Evolutionary conservation across 2,888 invertebrate genomes (phyloP), one percentile per base, ranked within the genome.

Genomic region (Ecdyonurus torrentis): DNA sequence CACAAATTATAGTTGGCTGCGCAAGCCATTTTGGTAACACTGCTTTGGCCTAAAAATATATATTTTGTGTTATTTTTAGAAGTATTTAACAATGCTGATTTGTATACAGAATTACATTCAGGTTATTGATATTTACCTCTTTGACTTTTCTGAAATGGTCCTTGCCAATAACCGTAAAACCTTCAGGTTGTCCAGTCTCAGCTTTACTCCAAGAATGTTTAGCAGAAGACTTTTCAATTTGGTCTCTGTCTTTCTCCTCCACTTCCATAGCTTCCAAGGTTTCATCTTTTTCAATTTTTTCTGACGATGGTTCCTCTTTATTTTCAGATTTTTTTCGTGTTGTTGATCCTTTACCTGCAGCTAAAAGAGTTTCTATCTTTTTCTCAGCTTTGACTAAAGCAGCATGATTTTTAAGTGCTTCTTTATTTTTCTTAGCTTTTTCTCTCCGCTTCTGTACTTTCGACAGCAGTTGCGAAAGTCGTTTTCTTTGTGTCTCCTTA

Each of bases 11-110:
- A 55, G 83, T 82, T 2, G 96, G 91, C 71, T 89, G 81, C 1
- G 88, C 82, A 50, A 97, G 74, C 96, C 96, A 97, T 67, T 86
- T 79, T 1, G 96, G 95, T 59, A 96, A 75, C 3, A 91, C 83
- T 73, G 91, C 78, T 70, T 85, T 82, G 0, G 90, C 85, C 71
- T 76, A 64, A 5, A 55, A 55, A 20, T 18, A n/a, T n/a, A n/a
- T n/a, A n/a, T n/a, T n/a, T n/a, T n/a, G n/a, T n/a, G n/a, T n/a
- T n/a, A n/a, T n/a, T n/a, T n/a, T n/a, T n/a, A n/a, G n/a, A n/a
- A n/a, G n/a, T n/a, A n/a, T n/a, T n/a, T n/a, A n/a, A n/a, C n/a
- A n/a, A n/a, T n/a, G n/a, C n/a, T n/a, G n/a, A n/a, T n/a, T n/a
- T n/a, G n/a, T n/a, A n/a, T n/a, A n/a, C n/a, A n/a, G n/a, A n/a